A percentile compares a stretch with the other conserved stretches of the same genome.
Evolutionary conservation across 2,888 invertebrate species (phyloP).

Genomic region (Pocota personata): DNA sequence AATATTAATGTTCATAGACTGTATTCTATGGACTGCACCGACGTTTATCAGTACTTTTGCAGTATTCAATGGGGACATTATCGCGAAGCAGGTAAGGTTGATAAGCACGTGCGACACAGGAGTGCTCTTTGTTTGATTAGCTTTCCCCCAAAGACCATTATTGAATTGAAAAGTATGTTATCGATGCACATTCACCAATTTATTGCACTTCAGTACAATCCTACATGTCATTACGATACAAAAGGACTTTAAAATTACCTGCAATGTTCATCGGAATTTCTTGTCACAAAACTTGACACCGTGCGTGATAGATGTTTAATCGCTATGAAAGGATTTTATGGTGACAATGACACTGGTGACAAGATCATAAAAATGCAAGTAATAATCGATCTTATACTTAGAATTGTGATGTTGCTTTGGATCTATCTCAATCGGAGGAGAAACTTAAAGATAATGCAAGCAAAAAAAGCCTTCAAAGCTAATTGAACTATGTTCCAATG

Average conservation of each 20-base stretch:
- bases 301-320: background rate
- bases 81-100: slow-evolving; percentile 8
- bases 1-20: too few species aligned
- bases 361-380: background rate
- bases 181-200: too few species aligned
- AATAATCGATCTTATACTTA: background rate
- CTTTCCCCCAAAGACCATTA: background rate
- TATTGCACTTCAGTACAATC: background rate
- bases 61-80: background rate
- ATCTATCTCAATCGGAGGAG: background rate
- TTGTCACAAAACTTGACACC: background rate
- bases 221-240: background rate
- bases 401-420: background rate
- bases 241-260: background rate
- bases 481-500: too few species aligned
- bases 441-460: background rate
- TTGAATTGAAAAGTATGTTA: background rate
- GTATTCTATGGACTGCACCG: background rate
- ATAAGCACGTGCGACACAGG: too few species aligned
- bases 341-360: background rate
- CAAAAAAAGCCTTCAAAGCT: too few species aligned
- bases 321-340: background rate
- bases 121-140: too few species aligned
- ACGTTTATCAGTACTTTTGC: background rate
- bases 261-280: background rate